Percentiles rank a stretch among this genome's conserved stretches.
Conservation (phyloP, 2,797 vertebrate genomes). For the Acipenser oxyrinchus region DNA sequence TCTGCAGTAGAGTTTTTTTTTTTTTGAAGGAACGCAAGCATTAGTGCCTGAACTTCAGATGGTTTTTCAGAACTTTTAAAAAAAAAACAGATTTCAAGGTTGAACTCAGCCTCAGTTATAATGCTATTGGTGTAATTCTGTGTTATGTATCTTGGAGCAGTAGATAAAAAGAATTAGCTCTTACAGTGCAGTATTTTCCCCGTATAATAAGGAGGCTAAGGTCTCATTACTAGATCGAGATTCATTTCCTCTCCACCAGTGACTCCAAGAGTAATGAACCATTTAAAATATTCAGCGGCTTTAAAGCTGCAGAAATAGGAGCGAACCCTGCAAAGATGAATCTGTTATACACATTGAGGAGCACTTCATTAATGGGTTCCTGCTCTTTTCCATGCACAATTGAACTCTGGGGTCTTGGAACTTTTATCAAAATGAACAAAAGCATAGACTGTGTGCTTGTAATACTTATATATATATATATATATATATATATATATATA, state of each 20-base stretch:
- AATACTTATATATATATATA: background rate
- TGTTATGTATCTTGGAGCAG: background rate
- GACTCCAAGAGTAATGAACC: background rate
- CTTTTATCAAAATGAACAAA: slow-evolving; percentile 7
- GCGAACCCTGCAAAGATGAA: slow-evolving; percentile 3
- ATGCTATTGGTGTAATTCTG: background rate
- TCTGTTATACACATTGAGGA: slow-evolving; percentile 1
- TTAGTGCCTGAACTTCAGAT: background rate
- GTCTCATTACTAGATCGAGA: slow-evolving; percentile 6
- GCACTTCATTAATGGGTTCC: slow-evolving; percentile 7
- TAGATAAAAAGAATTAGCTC: background rate
- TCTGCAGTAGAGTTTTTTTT: too few species aligned
- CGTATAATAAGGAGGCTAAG: background rate
- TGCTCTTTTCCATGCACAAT: slow-evolving; percentile 1
- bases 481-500: too few species aligned
- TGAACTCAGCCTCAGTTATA: background rate
- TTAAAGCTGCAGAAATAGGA: slow-evolving; percentile 5
- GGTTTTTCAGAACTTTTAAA: background rate
- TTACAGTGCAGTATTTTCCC: background rate
- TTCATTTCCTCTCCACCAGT: background rate
- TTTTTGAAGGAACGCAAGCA: background rate
- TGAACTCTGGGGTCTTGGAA: slow-evolving; percentile 1
- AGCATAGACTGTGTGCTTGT: background rate
- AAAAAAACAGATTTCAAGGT: background rate
- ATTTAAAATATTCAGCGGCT: slow-evolving; percentile 5